Percentiles rank a stretch among this genome's conserved stretches.
Conservation (phyloP, 2,113 vertebrate species). For the Phasianus colchicus region DNA sequence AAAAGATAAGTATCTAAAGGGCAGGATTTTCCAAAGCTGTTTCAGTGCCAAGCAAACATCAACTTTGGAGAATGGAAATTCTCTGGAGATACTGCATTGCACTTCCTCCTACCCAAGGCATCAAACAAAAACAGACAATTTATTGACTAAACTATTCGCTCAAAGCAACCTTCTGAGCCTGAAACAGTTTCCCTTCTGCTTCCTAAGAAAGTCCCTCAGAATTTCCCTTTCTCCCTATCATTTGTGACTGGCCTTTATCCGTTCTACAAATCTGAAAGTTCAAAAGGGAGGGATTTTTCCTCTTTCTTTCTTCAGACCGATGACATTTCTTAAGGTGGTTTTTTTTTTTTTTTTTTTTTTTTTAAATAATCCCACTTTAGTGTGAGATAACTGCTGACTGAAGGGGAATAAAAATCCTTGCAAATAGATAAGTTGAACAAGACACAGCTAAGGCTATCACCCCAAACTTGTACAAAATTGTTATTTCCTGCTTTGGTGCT, state of each 20-base stretch:
- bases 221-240: slow-evolving; percentile 35
- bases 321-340: background rate
- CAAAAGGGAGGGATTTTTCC: background rate
- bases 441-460: background rate
- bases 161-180: background rate
- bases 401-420: background rate
- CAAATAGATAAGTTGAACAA: background rate
- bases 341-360: background rate
- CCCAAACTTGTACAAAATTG: background rate
- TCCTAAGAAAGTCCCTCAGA: slow-evolving; percentile 68
- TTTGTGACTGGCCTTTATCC: background rate
- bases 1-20: background rate
- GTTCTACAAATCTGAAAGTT: background rate
- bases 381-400: background rate
- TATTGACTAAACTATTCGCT: background rate
- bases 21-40: slow-evolving; percentile 1
- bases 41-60: background rate
- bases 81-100: background rate
- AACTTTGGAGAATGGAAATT: slow-evolving; percentile 27
- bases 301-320: background rate
- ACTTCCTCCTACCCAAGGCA: slow-evolving; percentile 28
- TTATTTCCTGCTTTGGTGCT: background rate
- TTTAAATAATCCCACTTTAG: background rate
- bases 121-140: background rate
- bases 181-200: slow-evolving; percentile 54